Percentiles rank a stretch among this genome's conserved stretches.
phyloP scores from a whole-genome alignment of 2,113 vertebrate genomes.

The Campylomormyrus tamandua region DNA sequence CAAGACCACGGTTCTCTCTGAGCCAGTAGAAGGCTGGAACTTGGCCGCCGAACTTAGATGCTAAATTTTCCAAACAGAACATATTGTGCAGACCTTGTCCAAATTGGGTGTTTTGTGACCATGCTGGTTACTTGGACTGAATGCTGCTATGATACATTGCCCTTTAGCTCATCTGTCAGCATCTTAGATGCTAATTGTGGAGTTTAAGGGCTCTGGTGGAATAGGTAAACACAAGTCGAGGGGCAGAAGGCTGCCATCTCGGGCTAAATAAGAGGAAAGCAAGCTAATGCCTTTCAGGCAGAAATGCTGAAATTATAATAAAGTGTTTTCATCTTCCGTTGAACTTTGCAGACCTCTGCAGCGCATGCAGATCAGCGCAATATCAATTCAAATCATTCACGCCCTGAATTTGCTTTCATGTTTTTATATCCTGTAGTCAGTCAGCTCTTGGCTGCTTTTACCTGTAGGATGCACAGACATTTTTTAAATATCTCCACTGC shows the following conservation, averaged over 20 bases:
- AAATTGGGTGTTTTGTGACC: neutral
- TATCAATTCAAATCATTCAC: constrained; percentile 50
- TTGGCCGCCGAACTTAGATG: neutral
- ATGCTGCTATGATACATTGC: constrained; percentile 28
- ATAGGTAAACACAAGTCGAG: constrained; percentile 17
- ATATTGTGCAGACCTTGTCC: neutral
- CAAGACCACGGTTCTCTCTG: neutral
- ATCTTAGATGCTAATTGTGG: constrained; percentile 42
- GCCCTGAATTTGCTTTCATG: constrained; percentile 20
- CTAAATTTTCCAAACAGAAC: neutral
- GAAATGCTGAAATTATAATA: constrained; percentile 21
- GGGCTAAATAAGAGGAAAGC: constrained; percentile 29
- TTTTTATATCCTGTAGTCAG: neutral
- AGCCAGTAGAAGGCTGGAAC: neutral
- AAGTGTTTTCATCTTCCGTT: constrained; percentile 39
- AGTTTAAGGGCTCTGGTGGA: constrained; percentile 35
- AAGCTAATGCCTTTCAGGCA: constrained; percentile 36
- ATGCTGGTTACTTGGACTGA: neutral
- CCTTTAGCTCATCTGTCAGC: constrained; percentile 35
- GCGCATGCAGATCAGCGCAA: constrained; percentile 51
- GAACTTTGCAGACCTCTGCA: constrained; percentile 44
- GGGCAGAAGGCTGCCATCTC: neutral
- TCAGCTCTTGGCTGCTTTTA: neutral
- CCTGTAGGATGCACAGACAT: neutral
- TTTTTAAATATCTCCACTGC: neutral